phyloP scores from a whole-genome alignment of 2,888 invertebrate species.

The Zonitis immaculata region DNA sequence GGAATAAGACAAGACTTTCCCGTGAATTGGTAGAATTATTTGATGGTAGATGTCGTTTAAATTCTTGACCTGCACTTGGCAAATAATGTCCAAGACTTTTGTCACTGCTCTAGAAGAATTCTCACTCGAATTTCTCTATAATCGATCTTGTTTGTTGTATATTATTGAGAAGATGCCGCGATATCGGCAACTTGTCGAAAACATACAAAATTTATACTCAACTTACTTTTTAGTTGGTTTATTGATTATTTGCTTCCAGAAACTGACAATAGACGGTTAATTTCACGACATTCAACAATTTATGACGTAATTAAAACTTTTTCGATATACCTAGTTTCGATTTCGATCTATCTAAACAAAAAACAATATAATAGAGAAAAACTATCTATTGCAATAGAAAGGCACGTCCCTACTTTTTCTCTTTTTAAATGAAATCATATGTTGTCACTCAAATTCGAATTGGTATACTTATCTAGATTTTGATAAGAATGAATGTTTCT shows the following conservation, averaged over 20 bases:
- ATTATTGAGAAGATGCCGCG: slow-evolving; percentile 4
- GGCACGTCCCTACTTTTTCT: not conserved
- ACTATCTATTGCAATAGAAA: too few relatives aligned
- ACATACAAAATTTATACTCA: too few relatives aligned
- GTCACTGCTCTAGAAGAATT: not conserved
- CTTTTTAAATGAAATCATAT: not conserved
- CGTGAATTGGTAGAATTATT: too few relatives aligned
- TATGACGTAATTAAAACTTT: slow-evolving; percentile 26
- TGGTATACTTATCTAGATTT: slow-evolving; percentile 12
- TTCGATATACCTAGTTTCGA: not conserved
- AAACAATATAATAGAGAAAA: too few relatives aligned
- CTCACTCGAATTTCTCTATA: not conserved
- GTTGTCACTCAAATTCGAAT: slow-evolving; percentile 7
- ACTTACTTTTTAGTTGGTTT: slow-evolving; percentile 26
- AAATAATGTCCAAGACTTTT: not conserved
- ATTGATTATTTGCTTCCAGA: slow-evolving; percentile 21
- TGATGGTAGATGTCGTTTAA: too few relatives aligned
- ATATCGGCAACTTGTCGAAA: slow-evolving; percentile 22
- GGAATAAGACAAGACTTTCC: too few relatives aligned
- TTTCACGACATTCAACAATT: slow-evolving; percentile 22
- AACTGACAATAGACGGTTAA: slow-evolving; percentile 25
- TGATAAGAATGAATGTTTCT: slow-evolving; percentile 1
- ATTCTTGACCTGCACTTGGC: not conserved
- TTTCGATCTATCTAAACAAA: too few relatives aligned
- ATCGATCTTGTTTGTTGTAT: not conserved